Conservation (phyloP, 2,888 invertebrate species). For the Ophion ventricosus region DNA sequence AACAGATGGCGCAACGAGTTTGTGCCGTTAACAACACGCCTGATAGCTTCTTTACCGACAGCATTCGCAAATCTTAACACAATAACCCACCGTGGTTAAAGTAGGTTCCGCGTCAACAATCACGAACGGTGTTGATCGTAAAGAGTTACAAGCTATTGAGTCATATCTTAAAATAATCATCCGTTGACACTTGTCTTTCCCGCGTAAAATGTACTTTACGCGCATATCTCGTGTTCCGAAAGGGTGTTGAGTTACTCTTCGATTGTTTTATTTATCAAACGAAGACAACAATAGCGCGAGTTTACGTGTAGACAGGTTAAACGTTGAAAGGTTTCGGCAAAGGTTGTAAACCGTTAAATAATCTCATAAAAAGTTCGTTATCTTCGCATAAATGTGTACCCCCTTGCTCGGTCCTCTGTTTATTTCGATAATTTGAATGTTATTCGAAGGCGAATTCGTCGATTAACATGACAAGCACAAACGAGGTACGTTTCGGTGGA, state of each 20-base stretch:
- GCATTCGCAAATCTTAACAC: too few relatives aligned
- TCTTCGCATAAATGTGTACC: neutral
- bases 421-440: neutral
- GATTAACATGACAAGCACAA: constrained; percentile 1
- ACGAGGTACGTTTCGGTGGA: neutral
- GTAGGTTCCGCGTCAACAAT: too few relatives aligned
- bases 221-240: neutral
- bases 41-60: neutral
- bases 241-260: neutral
- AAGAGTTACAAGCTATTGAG: too few relatives aligned
- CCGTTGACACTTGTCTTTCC: neutral
- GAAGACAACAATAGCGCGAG: neutral
- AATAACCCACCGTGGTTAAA: too few relatives aligned
- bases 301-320: neutral
- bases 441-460: neutral
- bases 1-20: neutral
- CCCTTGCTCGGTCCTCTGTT: neutral
- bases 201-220: neutral
- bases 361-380: neutral
- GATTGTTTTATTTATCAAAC: neutral
- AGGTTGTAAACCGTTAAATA: neutral
- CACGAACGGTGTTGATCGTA: too few relatives aligned
- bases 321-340: neutral
- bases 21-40: neutral
- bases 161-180: neutral